Evolutionary conservation across 2,113 vertebrate genomes (phyloP), one percentile per base, ranked within the genome.

Genomic region (Peromyscus maniculatus): DNA sequence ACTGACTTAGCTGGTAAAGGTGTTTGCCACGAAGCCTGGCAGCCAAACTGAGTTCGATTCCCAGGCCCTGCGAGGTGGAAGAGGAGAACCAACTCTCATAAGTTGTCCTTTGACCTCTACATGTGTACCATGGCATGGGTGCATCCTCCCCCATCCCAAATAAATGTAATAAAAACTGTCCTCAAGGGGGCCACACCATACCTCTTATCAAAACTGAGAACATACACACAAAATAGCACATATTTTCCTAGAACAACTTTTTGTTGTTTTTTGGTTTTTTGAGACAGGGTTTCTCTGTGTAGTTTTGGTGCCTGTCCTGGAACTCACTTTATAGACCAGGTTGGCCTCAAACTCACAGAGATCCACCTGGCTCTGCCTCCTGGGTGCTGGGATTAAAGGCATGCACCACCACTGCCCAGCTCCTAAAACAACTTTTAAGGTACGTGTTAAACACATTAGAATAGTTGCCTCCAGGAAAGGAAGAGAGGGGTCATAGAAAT

Each of bases 121-220:
- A 71, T 87, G 43, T 71, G 46, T 26, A 28, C 3, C 28, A 15
- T 52, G 84, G 11, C 84, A 52, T 7, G 46, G 16, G 4, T 33
- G 26, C 5, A 87, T 16, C 26, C 43, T 43, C 26, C 59, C 46
- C 17, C 31, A 71, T 43, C 46, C 39, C 66, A 87, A 52, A 69
- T 52, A 71, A 52, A 55, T 55, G 31, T 55, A 88, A n/a, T 52
- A 52, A 71, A 52, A 49, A n/a, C 28, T 49, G 17, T 39, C 74
- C 62, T 62, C 55, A 46, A 52, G 74, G 57, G 13, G 26, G 55
- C 7, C n/a, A 46, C 59, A 21, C 28, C 79, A 52, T 2, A 39
- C 31, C 55, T 31, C n/a, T 93, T 92, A 75, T 66, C 57, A 71
- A 96, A 90, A 95, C 69, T 64, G 82, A 46, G 64, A 31, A 64